Percentiles rank a stretch among this genome's conserved stretches.
These are phyloP conservation scores for Brachyalestes nurse DNA, from an alignment of 2,797 vertebrate genomes.

Conservation along the genomic window DNA sequence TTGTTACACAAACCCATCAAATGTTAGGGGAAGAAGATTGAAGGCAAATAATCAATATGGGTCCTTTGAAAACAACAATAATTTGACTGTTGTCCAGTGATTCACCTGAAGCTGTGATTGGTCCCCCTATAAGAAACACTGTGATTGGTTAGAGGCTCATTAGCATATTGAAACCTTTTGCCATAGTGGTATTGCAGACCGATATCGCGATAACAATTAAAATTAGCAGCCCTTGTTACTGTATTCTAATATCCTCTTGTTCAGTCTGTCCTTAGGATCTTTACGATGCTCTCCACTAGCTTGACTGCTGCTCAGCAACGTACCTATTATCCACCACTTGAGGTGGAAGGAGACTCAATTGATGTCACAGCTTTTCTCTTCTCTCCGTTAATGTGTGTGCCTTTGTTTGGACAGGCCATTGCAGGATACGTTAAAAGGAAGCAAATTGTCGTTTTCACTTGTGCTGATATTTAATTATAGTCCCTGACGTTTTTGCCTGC, in stretches of 20 bases:
- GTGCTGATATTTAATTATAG: constrained; percentile 37
- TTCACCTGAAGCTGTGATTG: too few species aligned
- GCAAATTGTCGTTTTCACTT: constrained; percentile 38
- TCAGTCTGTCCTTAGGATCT: constrained; percentile 3
- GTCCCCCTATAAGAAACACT: too few species aligned
- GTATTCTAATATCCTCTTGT: constrained; percentile 32
- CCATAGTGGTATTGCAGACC: too few species aligned
- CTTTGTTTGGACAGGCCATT: constrained; percentile 35
- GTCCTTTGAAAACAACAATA: too few species aligned
- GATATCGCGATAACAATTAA: too few species aligned
- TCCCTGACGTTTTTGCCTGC: constrained; percentile 26
- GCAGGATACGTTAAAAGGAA: constrained; percentile 21
- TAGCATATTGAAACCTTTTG: too few species aligned
- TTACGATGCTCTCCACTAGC: constrained; percentile 22
- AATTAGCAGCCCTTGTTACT: constrained; percentile 26
- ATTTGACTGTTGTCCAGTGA: too few species aligned
- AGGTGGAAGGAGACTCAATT: constrained; percentile 1
- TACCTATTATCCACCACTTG: constrained; percentile 24
- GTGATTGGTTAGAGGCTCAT: too few species aligned
- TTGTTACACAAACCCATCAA: too few species aligned
- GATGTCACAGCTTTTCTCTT: constrained; percentile 9
- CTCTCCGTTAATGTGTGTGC: constrained; percentile 15
- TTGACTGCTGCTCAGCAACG: constrained; percentile 18
- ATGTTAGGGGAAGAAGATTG: too few species aligned
- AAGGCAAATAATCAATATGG: too few species aligned